Percentiles rank a stretch among this genome's conserved stretches.
Evolutionary conservation across 2,797 vertebrate species (phyloP).

Genomic region (Lindbergichthys nudifrons): DNA sequence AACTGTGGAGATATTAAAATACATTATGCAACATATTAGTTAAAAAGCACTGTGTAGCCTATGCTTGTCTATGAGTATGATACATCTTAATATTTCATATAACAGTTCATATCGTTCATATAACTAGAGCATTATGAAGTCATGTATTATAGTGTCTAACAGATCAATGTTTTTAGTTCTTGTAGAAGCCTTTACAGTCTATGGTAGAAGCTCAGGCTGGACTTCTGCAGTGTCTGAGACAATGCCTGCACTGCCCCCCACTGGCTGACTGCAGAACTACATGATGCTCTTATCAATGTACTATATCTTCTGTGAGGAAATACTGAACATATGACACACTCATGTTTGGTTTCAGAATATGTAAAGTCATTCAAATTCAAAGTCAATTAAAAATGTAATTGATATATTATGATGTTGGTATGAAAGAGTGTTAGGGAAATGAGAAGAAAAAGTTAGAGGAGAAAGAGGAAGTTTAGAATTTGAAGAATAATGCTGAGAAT

Average conservation of each 20-base stretch:
- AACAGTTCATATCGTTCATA: too few relatives aligned
- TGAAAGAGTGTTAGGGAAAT: too few relatives aligned
- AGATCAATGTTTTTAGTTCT: not conserved
- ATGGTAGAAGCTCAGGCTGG: not conserved
- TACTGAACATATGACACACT: not conserved
- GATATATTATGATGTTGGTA: too few relatives aligned
- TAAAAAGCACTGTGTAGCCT: not conserved
- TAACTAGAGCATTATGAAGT: too few relatives aligned
- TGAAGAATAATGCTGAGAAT: too few relatives aligned
- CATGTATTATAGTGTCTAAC: not conserved
- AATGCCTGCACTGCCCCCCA: slow-evolving; percentile 46
- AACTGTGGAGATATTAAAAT: slow-evolving; percentile 72
- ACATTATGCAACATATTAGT: not conserved
- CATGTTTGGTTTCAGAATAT: not conserved
- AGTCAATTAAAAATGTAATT: too few relatives aligned
- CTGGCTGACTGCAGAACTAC: slow-evolving; percentile 51
- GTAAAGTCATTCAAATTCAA: not conserved
- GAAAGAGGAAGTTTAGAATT: too few relatives aligned
- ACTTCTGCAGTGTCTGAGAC: not conserved
- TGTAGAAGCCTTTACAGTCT: too few relatives aligned
- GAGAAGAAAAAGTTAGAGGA: too few relatives aligned
- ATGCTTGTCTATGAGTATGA: too few relatives aligned
- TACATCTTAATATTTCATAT: too few relatives aligned
- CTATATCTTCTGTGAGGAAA: not conserved
- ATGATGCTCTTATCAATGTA: not conserved